phyloP scores from a whole-genome alignment of 2,113 vertebrate genomes.

The Esox niger region DNA sequence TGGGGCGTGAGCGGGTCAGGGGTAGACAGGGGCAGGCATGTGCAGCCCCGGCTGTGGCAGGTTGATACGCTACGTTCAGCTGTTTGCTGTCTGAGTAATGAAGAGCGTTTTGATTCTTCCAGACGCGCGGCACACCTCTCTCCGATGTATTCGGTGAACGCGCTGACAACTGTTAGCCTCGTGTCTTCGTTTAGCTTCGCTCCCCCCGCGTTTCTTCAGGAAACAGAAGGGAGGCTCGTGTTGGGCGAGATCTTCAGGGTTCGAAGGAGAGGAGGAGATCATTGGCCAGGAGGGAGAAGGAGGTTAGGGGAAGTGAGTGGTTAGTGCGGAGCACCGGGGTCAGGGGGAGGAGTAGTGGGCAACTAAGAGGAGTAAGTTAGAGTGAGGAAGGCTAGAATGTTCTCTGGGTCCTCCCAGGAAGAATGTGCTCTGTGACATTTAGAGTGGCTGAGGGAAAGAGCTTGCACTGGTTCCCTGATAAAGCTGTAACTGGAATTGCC shows the following conservation, averaged over 20 bases:
- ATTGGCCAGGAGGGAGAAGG: not conserved
- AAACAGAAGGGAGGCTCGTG: constrained; percentile 41
- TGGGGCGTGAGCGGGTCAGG: constrained; percentile 40
- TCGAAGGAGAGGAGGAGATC: constrained; percentile 34
- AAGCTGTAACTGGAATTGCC: constrained; percentile 46
- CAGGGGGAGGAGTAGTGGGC: not conserved
- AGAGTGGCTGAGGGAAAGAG: constrained; percentile 1
- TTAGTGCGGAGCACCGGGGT: not conserved
- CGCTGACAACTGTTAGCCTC: constrained; percentile 9
- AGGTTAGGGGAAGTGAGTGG: too few relatives aligned
- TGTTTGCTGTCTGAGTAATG: constrained; percentile 36
- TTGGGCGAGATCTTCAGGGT: constrained; percentile 51
- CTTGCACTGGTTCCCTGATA: constrained; percentile 25
- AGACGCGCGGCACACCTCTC: constrained; percentile 2
- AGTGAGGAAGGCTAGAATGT: not conserved
- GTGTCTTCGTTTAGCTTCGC: too few relatives aligned
- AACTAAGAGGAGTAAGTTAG: too few relatives aligned
- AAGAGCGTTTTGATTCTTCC: constrained; percentile 3
- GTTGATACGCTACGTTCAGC: constrained; percentile 17
- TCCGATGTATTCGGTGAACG: constrained; percentile 18
- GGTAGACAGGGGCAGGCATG: constrained; percentile 20
- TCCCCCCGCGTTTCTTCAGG: too few relatives aligned
- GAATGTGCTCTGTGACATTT: constrained; percentile 25
- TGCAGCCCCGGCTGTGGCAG: constrained; percentile 29
- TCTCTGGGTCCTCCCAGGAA: not conserved